Percentiles rank a stretch among this genome's conserved stretches.
These are phyloP conservation scores for Petromus typicus DNA, from an alignment of 2,113 vertebrate genomes.

Conservation along the genomic window DNA sequence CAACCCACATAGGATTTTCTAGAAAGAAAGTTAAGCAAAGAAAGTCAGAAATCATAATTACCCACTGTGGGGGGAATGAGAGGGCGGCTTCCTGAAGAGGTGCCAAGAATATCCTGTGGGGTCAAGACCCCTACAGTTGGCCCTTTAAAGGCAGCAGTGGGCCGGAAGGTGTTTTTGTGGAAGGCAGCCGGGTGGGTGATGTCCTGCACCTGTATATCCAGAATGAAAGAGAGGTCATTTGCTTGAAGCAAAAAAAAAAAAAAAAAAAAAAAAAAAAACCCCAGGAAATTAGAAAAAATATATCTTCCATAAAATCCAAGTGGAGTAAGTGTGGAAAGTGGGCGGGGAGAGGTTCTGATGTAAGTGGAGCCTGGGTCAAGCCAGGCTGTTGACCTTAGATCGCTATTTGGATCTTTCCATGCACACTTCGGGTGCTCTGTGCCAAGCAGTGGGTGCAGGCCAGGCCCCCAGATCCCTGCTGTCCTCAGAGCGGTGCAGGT, in stretches of 20 bases:
- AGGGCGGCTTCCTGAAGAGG: background rate
- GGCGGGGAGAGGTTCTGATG: background rate
- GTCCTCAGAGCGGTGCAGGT: background rate
- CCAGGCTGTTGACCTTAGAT: background rate
- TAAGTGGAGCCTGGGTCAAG: background rate
- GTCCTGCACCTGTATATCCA: background rate
- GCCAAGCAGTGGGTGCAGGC: rapidly evolving
- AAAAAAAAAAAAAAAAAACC: too few species aligned
- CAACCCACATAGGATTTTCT: background rate
- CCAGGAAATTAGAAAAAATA: background rate
- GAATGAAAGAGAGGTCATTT: background rate
- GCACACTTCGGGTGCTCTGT: rapidly evolving
- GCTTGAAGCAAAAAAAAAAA: background rate
- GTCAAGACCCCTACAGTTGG: rapidly evolving
- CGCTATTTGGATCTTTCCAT: rapidly evolving
- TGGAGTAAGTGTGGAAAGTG: background rate
- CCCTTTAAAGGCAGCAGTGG: background rate
- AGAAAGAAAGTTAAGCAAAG: background rate
- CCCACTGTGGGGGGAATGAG: background rate
- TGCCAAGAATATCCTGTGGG: background rate
- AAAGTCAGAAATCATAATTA: too few species aligned
- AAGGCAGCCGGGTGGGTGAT: too few species aligned
- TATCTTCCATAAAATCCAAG: background rate
- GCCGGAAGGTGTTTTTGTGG: background rate
- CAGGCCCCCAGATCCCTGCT: rapidly evolving